Percentiles rank a stretch among this genome's conserved stretches.
These are phyloP conservation scores for Chionoecetes opilio DNA, from an alignment of 1,140 invertebrate species.

Conservation along the genomic window DNA sequence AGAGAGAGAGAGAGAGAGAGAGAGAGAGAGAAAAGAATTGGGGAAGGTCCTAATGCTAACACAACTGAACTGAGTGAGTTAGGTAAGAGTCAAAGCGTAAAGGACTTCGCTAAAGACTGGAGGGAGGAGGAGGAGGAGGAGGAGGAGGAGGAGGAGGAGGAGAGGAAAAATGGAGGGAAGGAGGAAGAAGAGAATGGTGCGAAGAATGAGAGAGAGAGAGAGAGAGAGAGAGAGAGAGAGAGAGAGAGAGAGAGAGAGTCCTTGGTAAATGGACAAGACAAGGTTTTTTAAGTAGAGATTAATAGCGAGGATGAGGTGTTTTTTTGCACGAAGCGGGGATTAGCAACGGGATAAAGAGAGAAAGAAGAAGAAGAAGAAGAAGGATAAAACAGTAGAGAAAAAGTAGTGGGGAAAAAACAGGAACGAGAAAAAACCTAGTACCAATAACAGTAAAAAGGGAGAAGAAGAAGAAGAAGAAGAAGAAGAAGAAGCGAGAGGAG, in stretches of 20 bases:
- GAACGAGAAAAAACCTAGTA: not conserved
- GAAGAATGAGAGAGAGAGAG: not conserved
- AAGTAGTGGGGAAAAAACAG: not conserved
- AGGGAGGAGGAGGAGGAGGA: not conserved
- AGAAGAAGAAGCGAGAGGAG: not conserved
- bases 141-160: not conserved
- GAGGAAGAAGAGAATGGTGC: not conserved
- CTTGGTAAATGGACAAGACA: not conserved
- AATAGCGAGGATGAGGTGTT: not conserved
- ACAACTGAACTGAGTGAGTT: slow-evolving; percentile 5
- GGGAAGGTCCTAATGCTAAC: not conserved
- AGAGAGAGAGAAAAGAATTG: not conserved
- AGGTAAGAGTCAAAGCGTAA: not conserved
- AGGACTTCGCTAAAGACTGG: not conserved
- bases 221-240: not conserved
- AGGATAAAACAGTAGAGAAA: not conserved
- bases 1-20: slow-evolving; percentile 9
- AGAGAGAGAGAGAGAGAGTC: not conserved
- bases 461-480: no score
- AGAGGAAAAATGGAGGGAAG: not conserved
- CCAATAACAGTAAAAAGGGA: not conserved
- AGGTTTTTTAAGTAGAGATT: not conserved
- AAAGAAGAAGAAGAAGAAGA: not conserved
- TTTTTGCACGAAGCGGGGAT: not conserved
- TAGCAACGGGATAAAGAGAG: not conserved